phyloP scores from a whole-genome alignment of 2,888 invertebrate species.

The Sussaba pulchella region DNA sequence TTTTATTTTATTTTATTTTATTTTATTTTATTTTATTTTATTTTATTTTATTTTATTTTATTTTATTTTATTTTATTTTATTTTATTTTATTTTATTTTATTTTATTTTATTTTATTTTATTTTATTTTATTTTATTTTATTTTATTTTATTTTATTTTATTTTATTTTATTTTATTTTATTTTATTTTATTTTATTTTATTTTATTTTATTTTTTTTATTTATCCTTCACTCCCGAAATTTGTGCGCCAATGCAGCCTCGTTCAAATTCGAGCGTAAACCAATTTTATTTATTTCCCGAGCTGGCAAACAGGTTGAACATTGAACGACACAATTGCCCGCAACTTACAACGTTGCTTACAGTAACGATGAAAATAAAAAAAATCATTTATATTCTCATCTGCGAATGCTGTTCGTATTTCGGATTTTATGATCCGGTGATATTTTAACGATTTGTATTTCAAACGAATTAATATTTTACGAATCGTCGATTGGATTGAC shows the following conservation, averaged over 20 bases:
- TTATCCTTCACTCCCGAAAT: slow-evolving; percentile 40
- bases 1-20: too few relatives aligned
- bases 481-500: background rate
- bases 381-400: background rate
- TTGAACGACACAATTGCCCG: slow-evolving; percentile 3
- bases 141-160: slow-evolving; percentile 11
- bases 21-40: too few relatives aligned
- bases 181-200: background rate
- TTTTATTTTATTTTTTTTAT: background rate
- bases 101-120: too few relatives aligned
- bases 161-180: background rate
- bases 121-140: too few relatives aligned
- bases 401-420: background rate
- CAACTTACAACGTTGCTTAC: background rate
- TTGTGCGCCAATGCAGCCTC: slow-evolving; percentile 4
- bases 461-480: too few relatives aligned
- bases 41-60: too few relatives aligned
- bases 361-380: background rate
- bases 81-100: too few relatives aligned
- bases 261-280: slow-evolving; percentile 21
- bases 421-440: background rate
- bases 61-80: too few relatives aligned
- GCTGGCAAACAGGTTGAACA: slow-evolving; percentile 1
- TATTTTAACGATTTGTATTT: too few relatives aligned
- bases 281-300: slow-evolving; percentile 44